These are phyloP conservation scores for Chloroclysta siterata DNA, from an alignment of 2,888 invertebrate species.

Conservation along the genomic window DNA sequence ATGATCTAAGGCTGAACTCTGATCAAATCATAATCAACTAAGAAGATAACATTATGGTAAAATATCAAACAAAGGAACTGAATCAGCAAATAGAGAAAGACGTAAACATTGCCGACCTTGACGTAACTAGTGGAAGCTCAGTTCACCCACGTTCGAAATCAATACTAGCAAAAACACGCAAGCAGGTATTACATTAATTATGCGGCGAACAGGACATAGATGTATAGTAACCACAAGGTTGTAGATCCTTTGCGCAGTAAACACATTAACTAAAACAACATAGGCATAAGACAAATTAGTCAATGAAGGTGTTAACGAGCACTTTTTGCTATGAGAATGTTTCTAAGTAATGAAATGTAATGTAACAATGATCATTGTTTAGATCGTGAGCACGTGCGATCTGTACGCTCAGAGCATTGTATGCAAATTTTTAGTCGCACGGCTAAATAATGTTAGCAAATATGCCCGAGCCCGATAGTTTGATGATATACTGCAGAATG, in stretches of 20 bases:
- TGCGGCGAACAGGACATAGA: constrained; percentile 3
- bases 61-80: constrained; percentile 9
- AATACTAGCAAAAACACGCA: constrained; percentile 24
- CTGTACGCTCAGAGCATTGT: constrained; percentile 69
- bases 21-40: constrained; percentile 1
- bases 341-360: constrained; percentile 50
- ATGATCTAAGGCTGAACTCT: neutral
- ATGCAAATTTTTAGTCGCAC: constrained; percentile 71
- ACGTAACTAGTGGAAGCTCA: constrained; percentile 15
- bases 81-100: constrained; percentile 22
- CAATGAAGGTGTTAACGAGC: constrained; percentile 45
- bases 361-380: constrained; percentile 75
- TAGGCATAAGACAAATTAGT: constrained; percentile 22
- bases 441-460: constrained; percentile 48
- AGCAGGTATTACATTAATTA: constrained; percentile 11
- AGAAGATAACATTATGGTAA: constrained; percentile 8
- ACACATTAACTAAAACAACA: constrained; percentile 20
- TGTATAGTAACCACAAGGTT: neutral
- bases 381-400: constrained; percentile 75
- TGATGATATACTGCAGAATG: constrained; percentile 21
- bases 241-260: constrained; percentile 4
- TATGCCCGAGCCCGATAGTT: constrained; percentile 26
- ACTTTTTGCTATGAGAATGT: constrained; percentile 50
- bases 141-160: constrained; percentile 21
- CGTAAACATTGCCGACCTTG: constrained; percentile 13